Evolutionary conservation across 2,888 invertebrate species (phyloP).

Genomic region (Cataglyphis cursor): DNA sequence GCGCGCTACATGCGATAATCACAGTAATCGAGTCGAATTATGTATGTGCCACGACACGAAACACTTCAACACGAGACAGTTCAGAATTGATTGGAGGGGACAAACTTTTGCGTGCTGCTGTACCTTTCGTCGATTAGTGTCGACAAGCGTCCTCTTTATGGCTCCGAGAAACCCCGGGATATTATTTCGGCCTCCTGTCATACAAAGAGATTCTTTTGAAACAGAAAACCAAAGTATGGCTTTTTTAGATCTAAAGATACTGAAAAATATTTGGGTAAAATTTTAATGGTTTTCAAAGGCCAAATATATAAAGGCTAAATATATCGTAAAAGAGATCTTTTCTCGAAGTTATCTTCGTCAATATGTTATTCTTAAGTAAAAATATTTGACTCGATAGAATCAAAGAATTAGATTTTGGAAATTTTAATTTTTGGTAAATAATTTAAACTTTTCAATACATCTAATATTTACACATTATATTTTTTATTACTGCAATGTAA

Average conservation of each 20-base stretch:
- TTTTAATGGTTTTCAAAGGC: slow-evolving; percentile 1
- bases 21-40: slow-evolving; percentile 74
- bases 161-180: background rate
- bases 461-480: background rate
- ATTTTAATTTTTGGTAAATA: background rate
- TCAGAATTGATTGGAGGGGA: slow-evolving; percentile 30
- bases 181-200: slow-evolving; percentile 41
- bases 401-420: background rate
- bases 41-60: slow-evolving; percentile 65
- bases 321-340: background rate
- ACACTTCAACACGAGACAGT: slow-evolving; percentile 51
- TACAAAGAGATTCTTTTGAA: slow-evolving; percentile 37
- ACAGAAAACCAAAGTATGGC: slow-evolving; percentile 27
- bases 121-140: slow-evolving; percentile 37
- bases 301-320: background rate
- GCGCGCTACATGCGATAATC: slow-evolving; percentile 62
- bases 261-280: slow-evolving; percentile 41
- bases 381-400: background rate
- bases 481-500: background rate
- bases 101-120: slow-evolving; percentile 51
- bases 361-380: background rate
- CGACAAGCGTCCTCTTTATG: slow-evolving; percentile 38
- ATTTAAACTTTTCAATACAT: background rate
- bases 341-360: background rate
- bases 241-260: slow-evolving; percentile 35